Conservation (phyloP, 2,113 vertebrate genomes). For the Cariama cristata region DNA sequence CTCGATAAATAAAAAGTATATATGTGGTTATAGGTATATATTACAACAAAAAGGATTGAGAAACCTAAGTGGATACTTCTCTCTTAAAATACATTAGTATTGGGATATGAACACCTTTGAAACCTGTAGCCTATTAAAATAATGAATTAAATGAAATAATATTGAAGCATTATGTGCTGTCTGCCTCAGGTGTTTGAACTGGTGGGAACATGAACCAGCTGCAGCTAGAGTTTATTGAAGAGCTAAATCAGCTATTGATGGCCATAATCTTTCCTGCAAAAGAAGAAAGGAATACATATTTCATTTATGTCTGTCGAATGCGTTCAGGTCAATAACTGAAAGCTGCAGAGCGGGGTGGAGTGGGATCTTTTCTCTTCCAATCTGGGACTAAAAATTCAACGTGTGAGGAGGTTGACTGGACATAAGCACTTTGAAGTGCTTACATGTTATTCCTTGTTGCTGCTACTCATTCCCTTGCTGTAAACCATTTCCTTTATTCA, state of each 20-base stretch:
- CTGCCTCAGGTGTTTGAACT: neutral
- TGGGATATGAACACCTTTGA: neutral
- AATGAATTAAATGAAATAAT: neutral
- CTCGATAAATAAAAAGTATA: neutral
- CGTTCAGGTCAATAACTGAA: neutral
- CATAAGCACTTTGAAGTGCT: neutral
- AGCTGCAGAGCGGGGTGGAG: neutral
- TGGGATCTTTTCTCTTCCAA: neutral
- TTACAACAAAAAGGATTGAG: neutral
- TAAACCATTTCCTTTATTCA: slow-evolving; percentile 15
- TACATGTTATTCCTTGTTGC: neutral
- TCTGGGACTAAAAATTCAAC: neutral
- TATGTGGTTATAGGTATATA: neutral
- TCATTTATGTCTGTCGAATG: neutral
- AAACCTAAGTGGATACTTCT: neutral
- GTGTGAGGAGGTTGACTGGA: neutral
- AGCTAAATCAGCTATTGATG: neutral
- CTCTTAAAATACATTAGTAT: neutral
- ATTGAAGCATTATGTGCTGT: neutral
- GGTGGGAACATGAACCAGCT: neutral
- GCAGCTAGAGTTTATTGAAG: neutral
- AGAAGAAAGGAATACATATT: neutral
- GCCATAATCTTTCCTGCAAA: neutral
- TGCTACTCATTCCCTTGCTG: neutral
- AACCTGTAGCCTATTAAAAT: neutral